A percentile compares a stretch with the other conserved stretches of the same genome.
These are phyloP conservation scores for Eudasyphora cyanicolor DNA, from an alignment of 2,888 invertebrate genomes.

Conservation along the genomic window DNA sequence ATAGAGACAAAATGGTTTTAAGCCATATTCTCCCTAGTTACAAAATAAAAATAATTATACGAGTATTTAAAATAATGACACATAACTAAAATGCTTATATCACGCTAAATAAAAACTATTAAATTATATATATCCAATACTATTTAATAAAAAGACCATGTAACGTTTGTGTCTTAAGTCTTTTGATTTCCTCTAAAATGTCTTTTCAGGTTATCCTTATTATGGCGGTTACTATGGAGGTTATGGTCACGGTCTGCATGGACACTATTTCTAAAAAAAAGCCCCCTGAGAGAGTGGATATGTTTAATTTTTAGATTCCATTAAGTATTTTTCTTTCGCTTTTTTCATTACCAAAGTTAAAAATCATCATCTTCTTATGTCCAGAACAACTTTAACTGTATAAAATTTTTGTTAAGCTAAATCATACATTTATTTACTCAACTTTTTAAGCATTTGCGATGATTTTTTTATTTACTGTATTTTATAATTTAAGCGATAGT, in stretches of 20 bases:
- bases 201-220: constrained; percentile 66
- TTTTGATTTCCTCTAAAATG: background rate
- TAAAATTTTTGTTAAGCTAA: constrained; percentile 9
- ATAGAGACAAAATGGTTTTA: too few relatives aligned
- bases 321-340: too few relatives aligned
- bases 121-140: too few relatives aligned
- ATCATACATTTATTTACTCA: background rate
- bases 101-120: too few relatives aligned
- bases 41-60: too few relatives aligned
- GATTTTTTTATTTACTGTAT: background rate
- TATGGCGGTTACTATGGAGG: constrained; percentile 74
- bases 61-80: too few relatives aligned
- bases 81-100: too few relatives aligned
- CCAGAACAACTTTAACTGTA: too few relatives aligned
- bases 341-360: constrained; percentile 22
- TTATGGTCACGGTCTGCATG: constrained; percentile 73
- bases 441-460: background rate
- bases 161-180: constrained; percentile 24
- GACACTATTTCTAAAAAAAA: constrained; percentile 74
- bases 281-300: background rate
- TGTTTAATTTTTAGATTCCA: constrained; percentile 31
- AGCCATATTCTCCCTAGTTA: too few relatives aligned
- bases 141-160: too few relatives aligned
- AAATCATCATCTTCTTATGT: background rate
- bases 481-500: background rate